phyloP scores from a whole-genome alignment of 2,888 invertebrate genomes.

The Masnerella sp. region DNA sequence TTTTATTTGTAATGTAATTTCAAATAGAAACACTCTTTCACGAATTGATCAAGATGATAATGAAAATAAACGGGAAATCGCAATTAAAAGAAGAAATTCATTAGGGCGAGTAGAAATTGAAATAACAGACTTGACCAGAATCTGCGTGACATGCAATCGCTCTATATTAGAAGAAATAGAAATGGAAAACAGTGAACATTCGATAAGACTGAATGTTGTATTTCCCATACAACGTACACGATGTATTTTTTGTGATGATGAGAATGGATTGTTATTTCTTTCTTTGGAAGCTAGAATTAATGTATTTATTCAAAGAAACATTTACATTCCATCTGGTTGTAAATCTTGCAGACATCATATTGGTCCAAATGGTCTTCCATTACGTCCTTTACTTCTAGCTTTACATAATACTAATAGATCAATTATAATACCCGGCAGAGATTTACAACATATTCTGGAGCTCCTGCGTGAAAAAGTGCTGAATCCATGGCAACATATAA shows the following conservation, averaged over 20 bases:
- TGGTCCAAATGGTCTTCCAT: background rate
- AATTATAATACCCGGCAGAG: constrained; percentile 8
- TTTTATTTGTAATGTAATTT: background rate
- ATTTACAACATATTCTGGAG: background rate
- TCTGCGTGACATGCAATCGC: constrained; percentile 2
- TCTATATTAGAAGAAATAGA: constrained; percentile 3
- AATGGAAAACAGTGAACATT: constrained; percentile 9
- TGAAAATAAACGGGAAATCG: background rate
- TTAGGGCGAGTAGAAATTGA: constrained; percentile 2
- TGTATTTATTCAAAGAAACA: constrained; percentile 19
- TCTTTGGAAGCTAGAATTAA: constrained; percentile 10
- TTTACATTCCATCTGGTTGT: constrained; percentile 7
- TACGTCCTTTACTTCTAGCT: background rate
- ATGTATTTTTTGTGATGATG: constrained; percentile 13
- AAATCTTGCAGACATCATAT: constrained; percentile 18
- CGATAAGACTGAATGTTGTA: constrained; percentile 1
- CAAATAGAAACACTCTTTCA: background rate
- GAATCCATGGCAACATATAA: constrained; percentile 4
- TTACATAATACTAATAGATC: background rate
- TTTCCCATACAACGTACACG: constrained; percentile 1
- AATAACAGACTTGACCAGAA: constrained; percentile 2
- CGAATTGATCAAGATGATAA: constrained; percentile 3
- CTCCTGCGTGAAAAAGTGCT: background rate
- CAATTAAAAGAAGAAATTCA: constrained; percentile 1
- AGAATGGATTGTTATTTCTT: constrained; percentile 9